A percentile compares a stretch with the other conserved stretches of the same genome.
phyloP scores from a whole-genome alignment of 2,113 vertebrate species.

The Nestor notabilis region DNA sequence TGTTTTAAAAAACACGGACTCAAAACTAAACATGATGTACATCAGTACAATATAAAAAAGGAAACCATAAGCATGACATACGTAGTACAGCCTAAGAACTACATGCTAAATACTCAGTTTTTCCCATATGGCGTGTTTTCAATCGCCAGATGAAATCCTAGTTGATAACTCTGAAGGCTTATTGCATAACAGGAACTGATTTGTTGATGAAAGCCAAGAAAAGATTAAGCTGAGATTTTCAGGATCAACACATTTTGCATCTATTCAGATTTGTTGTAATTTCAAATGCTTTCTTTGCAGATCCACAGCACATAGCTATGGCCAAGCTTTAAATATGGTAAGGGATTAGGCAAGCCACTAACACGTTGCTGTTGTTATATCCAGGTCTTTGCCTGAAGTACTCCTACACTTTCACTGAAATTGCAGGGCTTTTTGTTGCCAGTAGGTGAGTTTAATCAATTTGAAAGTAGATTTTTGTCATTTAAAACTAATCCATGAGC shows the following conservation, averaged over 20 bases:
- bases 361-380: background rate
- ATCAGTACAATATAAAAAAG: background rate
- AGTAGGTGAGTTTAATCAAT: background rate
- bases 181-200: conserved; percentile 57
- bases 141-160: conserved; percentile 29
- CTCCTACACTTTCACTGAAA: background rate
- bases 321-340: conserved; percentile 33
- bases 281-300: conserved; percentile 45
- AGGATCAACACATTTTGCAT: conserved; percentile 36
- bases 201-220: conserved; percentile 45
- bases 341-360: conserved; percentile 19
- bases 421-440: background rate
- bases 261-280: conserved; percentile 39
- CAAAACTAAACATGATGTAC: background rate
- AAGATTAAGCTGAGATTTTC: conserved; percentile 67
- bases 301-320: background rate
- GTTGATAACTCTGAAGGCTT: conserved; percentile 20
- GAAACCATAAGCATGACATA: background rate
- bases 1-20: background rate
- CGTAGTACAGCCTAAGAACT: background rate
- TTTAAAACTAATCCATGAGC: background rate
- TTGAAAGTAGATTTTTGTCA: background rate
- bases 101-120: background rate
- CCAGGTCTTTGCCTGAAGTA: background rate
- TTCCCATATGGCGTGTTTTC: conserved; percentile 16